These are phyloP conservation scores for Apostichopus parvimensis DNA, from an alignment of 35 echinoderm and acorn worm genomes.

Conservation along the genomic window DNA sequence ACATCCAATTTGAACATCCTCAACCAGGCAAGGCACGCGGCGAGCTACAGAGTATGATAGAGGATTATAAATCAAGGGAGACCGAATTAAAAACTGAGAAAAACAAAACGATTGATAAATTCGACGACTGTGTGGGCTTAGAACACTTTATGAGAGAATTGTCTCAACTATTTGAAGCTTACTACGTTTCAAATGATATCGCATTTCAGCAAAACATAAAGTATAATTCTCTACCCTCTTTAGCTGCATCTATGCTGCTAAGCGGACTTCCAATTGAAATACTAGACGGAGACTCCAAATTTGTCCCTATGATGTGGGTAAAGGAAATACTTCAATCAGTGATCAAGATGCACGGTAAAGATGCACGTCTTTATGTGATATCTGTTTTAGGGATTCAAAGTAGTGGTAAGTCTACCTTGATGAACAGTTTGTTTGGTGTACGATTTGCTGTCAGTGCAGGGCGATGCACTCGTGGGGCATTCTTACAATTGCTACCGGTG, in stretches of 20 bases:
- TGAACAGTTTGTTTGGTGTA: constrained; percentile 48
- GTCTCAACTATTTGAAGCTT: constrained; percentile 7
- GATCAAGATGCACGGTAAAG: background rate
- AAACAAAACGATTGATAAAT: background rate
- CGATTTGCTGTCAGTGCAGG: constrained; percentile 50
- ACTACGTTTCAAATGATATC: background rate
- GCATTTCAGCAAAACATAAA: background rate
- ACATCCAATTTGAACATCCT: background rate
- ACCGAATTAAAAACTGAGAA: background rate
- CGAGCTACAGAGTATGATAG: background rate
- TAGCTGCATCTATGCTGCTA: constrained; percentile 34
- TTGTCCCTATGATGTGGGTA: constrained; percentile 26
- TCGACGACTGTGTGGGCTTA: constrained; percentile 11
- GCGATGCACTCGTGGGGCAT: constrained; percentile 39
- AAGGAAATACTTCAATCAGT: background rate
- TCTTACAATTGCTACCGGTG: constrained; percentile 31
- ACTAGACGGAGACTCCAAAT: constrained; percentile 12
- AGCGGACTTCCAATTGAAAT: constrained; percentile 27
- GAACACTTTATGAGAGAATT: constrained; percentile 53
- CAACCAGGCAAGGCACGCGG: background rate
- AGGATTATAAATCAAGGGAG: background rate
- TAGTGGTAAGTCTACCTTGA: constrained; percentile 50
- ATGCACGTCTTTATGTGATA: background rate
- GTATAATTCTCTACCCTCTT: background rate
- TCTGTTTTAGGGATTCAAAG: constrained; percentile 57